phyloP scores from a whole-genome alignment of 2,888 invertebrate species.

The Beris morrisii region DNA sequence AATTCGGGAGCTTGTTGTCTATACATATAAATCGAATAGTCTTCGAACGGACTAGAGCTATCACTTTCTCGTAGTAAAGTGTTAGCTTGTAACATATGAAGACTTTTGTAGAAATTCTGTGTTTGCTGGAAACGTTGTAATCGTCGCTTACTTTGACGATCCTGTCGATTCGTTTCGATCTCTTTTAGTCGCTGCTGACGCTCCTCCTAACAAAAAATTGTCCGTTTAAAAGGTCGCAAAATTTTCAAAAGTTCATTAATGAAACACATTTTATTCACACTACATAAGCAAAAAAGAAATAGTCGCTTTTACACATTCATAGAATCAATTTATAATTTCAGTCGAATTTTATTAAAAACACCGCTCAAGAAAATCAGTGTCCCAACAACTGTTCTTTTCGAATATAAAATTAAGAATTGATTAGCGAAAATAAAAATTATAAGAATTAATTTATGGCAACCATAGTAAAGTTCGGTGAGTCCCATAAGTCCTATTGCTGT shows the following conservation, averaged over 20 bases:
- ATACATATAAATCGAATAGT: conserved; percentile 83
- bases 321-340: too few species aligned
- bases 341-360: not conserved
- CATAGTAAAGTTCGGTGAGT: conserved; percentile 15
- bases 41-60: conserved; percentile 67
- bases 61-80: conserved; percentile 64
- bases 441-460: conserved; percentile 15
- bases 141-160: conserved; percentile 66
- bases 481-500: conserved; percentile 10
- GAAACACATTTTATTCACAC: not conserved
- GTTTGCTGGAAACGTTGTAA: conserved; percentile 75
- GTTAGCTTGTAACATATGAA: conserved; percentile 82
- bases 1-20: conserved; percentile 83
- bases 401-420: conserved; percentile 18
- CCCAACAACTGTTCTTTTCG: not conserved
- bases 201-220: conserved; percentile 62
- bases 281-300: too few species aligned
- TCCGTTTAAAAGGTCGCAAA: not conserved
- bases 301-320: not conserved
- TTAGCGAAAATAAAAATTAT: conserved; percentile 15
- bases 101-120: conserved; percentile 80
- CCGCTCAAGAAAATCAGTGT: not conserved
- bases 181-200: conserved; percentile 74
- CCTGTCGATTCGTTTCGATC: conserved; percentile 68
- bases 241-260: not conserved